Conservation (phyloP, 2,888 invertebrate species). For the Drosophila sordidula region DNA sequence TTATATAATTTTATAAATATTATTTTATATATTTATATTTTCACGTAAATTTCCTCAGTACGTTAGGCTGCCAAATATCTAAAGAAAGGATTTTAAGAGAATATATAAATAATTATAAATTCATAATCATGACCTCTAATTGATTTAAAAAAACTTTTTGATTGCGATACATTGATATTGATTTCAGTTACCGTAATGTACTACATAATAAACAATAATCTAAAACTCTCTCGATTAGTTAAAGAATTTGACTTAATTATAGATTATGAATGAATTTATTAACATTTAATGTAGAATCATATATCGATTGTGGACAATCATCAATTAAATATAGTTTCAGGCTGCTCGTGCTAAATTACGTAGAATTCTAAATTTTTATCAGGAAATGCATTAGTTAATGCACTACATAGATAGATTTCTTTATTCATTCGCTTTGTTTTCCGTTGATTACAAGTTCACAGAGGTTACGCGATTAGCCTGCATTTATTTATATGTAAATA, state of each 20-base stretch:
- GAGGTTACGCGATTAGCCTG: slow-evolving; percentile 66
- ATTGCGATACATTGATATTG: too few relatives aligned
- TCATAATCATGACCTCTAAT: too few relatives aligned
- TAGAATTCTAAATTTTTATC: slow-evolving; percentile 20
- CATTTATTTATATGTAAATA: slow-evolving; percentile 48
- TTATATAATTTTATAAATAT: too few relatives aligned
- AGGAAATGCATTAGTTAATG: slow-evolving; percentile 56
- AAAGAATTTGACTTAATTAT: not conserved
- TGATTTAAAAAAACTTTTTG: too few relatives aligned
- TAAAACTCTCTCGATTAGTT: too few relatives aligned
- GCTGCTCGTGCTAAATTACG: not conserved
- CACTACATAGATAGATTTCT: slow-evolving; percentile 21
- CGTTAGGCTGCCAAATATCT: too few relatives aligned
- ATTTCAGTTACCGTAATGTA: too few relatives aligned
- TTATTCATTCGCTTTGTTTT: slow-evolving; percentile 44
- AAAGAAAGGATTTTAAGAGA: too few relatives aligned
- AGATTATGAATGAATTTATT: not conserved
- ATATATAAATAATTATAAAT: too few relatives aligned
- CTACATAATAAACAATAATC: too few relatives aligned
- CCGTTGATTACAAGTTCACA: slow-evolving; percentile 65
- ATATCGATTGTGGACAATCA: not conserved
- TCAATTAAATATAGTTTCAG: slow-evolving; percentile 4
- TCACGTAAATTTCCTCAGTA: too few relatives aligned
- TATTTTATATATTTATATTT: too few relatives aligned
- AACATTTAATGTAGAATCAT: not conserved